Percentiles rank a stretch among this genome's conserved stretches.
These are phyloP conservation scores for Eulemur coronatus DNA, from an alignment of 2,797 vertebrate species.

Conservation along the genomic window DNA sequence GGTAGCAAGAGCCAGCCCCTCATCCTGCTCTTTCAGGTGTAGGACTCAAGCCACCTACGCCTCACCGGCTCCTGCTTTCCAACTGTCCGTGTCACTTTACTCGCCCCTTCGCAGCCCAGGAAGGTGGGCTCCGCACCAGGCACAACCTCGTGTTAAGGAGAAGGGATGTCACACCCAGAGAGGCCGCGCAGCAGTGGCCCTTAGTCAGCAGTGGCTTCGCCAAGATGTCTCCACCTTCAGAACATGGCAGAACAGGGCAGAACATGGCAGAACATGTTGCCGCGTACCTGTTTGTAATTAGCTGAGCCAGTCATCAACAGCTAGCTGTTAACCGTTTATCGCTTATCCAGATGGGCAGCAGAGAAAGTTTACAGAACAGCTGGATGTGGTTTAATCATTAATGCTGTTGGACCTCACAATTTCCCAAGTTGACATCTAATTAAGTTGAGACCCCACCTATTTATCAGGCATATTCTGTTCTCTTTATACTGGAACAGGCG, in stretches of 20 bases:
- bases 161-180: not conserved
- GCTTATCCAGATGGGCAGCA: not conserved
- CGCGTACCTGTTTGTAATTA: not conserved
- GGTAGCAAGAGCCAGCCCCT: not conserved
- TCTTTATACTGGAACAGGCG: not conserved
- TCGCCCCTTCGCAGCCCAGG: not conserved
- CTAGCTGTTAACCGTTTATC: conserved; percentile 29
- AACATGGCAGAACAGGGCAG: no score
- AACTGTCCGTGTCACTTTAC: fast-evolving
- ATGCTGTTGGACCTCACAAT: not conserved
- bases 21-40: no score
- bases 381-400: conserved; percentile 51
- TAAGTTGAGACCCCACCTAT: not conserved
- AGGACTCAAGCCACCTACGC: not conserved
- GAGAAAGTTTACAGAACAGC: not conserved
- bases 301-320: not conserved
- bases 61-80: not conserved
- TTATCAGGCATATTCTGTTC: no score
- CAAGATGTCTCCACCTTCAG: not conserved
- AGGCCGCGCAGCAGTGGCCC: not conserved
- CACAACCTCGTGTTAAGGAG: fast-evolving
- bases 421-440: not conserved
- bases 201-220: not conserved
- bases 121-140: not conserved
- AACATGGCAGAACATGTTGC: not conserved